Percentiles rank a stretch among this genome's conserved stretches.
These are phyloP conservation scores for Rhamnusium bicolor DNA, from an alignment of 2,888 invertebrate genomes.

Conservation along the genomic window DNA sequence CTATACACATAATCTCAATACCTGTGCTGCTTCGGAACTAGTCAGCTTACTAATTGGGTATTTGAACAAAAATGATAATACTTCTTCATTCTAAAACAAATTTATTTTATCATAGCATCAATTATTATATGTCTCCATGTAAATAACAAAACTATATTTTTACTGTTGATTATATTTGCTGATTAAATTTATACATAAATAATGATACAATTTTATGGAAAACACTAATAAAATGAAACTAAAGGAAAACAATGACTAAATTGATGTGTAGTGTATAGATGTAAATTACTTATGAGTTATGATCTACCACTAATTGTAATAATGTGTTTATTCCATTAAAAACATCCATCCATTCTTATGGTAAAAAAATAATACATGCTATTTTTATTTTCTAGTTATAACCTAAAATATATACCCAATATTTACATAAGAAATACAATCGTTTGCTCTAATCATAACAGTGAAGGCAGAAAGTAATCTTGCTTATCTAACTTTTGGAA, in stretches of 20 bases:
- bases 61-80: slow-evolving; percentile 57
- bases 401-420: too few species aligned
- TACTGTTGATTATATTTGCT: background rate
- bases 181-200: slow-evolving; percentile 1
- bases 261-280: too few species aligned
- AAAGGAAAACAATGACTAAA: background rate
- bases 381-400: too few species aligned
- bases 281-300: too few species aligned
- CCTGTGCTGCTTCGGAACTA: slow-evolving; percentile 56
- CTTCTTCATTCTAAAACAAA: slow-evolving; percentile 58
- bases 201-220: background rate
- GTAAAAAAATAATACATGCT: too few species aligned
- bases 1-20: slow-evolving; percentile 35
- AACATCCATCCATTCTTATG: too few species aligned
- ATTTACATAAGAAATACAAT: too few species aligned
- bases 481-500: too few species aligned
- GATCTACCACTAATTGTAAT: too few species aligned
- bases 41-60: slow-evolving; percentile 59
- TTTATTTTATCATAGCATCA: slow-evolving; percentile 1
- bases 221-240: background rate
- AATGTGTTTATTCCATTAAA: too few species aligned
- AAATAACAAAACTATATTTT: slow-evolving; percentile 3
- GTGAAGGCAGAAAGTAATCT: too few species aligned
- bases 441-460: too few species aligned
- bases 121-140: background rate